Evolutionary conservation across 1,140 invertebrate species (phyloP).

Genomic region (Leucophenga varia): DNA sequence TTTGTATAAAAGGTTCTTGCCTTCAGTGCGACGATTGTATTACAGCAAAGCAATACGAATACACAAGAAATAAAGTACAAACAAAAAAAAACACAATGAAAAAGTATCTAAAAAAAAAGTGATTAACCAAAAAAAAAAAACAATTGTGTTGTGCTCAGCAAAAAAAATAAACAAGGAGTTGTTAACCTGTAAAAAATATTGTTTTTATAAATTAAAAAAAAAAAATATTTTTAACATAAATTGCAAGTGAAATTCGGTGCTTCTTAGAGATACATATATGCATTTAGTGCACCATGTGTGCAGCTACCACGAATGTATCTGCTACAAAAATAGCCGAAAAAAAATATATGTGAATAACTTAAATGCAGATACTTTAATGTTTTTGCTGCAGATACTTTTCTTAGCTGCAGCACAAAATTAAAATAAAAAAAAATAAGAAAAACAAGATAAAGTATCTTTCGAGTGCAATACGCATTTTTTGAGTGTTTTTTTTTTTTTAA

Average conservation of each 20-base stretch:
- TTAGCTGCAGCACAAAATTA: too few relatives aligned
- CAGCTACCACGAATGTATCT: conserved; percentile 20
- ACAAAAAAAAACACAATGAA: too few relatives aligned
- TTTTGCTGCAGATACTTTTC: conserved; percentile 8
- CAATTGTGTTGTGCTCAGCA: conserved; percentile 11
- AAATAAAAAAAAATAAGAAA: conserved; percentile 26
- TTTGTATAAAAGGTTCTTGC: conserved; percentile 45
- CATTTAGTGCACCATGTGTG: conserved; percentile 18
- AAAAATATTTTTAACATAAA: too few relatives aligned
- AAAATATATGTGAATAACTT: conserved; percentile 19
- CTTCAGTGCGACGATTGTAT: conserved; percentile 42
- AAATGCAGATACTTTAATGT: conserved; percentile 6
- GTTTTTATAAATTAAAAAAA: conserved; percentile 11
- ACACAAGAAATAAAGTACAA: too few relatives aligned
- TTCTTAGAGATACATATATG: too few relatives aligned
- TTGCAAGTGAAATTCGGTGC: conserved; percentile 17
- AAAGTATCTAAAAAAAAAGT: too few relatives aligned
- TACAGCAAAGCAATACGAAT: conserved; percentile 27
- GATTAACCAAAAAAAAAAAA: conserved; percentile 3
- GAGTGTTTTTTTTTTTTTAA: conserved; percentile 37
- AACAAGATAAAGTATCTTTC: conserved; percentile 38
- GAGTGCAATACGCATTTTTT: conserved; percentile 24
- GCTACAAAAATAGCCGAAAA: conserved; percentile 37
- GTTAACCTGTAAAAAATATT: conserved; percentile 10
- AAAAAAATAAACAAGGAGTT: neutral